Base-by-base conservation (phyloP, 2,888 invertebrate species). In the Bimastos eiseni region DNA sequence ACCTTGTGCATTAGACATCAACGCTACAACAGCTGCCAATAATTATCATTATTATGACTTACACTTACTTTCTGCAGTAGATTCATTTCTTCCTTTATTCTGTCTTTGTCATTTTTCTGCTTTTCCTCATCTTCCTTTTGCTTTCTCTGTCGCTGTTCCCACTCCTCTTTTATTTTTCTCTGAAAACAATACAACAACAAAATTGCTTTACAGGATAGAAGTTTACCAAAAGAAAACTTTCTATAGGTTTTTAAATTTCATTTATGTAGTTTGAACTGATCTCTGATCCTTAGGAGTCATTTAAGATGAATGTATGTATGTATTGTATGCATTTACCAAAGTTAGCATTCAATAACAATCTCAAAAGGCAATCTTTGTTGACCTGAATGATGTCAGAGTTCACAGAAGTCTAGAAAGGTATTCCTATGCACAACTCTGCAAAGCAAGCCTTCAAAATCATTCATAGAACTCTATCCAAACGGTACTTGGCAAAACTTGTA, bases 71-170 rank as follows among this genome's bases (percentile, higher is more conserved):
- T 34, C 36, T 36, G 86, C 86, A 36, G 86, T 30, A 11, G 86
- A 3, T 36, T 36, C 34, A 86, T 86, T 34, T 37, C 24, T 24
- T 86, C 91, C 88, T 92, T 91, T 70, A 90, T 89, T 84, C 91
- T 91, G 49, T 91, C 91, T 70, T 91, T 91, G 92, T 92, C 89
- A 92, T 93, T 92, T 89, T 93, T 89, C 92, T 93, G 70, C 92
- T 93, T 93, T 92, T 94, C 93, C 90, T 93, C 93, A 92, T 93
- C 92, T 91, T 94, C 93, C 91, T 93, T 93, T 92, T 93, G 92
- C 89, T 91, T 93, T 90, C 92, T 93, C 91, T 94, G 93, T 92
- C 93, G 92, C 90, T 94, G 94, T 91, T 94, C 94, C 94, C 94
- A 94, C 92, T 94, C 94, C 89, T 93, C 93, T 83, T 93, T 92